phyloP scores from a whole-genome alignment of 23 tunicate genomes.

The Trididemnum clinides region DNA sequence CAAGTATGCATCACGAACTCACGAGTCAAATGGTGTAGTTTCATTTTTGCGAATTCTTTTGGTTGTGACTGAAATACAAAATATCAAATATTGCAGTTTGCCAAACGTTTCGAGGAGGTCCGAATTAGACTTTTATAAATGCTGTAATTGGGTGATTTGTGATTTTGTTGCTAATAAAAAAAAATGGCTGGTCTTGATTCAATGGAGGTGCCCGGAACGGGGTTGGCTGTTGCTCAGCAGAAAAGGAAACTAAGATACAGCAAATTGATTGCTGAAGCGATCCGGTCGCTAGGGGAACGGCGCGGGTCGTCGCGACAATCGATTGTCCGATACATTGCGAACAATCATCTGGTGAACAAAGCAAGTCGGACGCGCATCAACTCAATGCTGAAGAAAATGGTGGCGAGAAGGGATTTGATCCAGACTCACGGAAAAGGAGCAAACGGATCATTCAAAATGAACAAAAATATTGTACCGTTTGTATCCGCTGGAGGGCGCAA shows the following conservation, averaged over 20 bases:
- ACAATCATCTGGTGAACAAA: not conserved
- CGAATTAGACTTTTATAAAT: not conserved
- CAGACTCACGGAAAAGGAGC: constrained; percentile 33
- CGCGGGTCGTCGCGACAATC: constrained; percentile 43
- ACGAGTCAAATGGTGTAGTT: too few relatives aligned
- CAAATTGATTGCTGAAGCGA: constrained; percentile 36
- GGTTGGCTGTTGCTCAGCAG: too few relatives aligned
- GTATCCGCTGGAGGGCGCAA: not conserved
- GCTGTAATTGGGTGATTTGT: not conserved
- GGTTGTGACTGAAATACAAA: not conserved
- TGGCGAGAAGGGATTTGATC: not conserved
- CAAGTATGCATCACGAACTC: too few relatives aligned
- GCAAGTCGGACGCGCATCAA: constrained; percentile 36
- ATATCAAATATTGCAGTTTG: not conserved
- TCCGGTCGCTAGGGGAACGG: constrained; percentile 6
- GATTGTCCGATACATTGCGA: constrained; percentile 9
- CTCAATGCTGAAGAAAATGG: constrained; percentile 25
- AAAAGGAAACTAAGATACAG: constrained; percentile 20
- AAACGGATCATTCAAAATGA: constrained; percentile 39
- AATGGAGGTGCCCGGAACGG: too few relatives aligned
- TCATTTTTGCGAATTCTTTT: too few relatives aligned
- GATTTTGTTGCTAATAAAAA: not conserved
- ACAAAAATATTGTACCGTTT: not conserved
- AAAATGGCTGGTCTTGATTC: not conserved
- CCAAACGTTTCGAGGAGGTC: not conserved